phyloP scores from a whole-genome alignment of 2,113 vertebrate genomes.

The Saccopteryx bilineata region DNA sequence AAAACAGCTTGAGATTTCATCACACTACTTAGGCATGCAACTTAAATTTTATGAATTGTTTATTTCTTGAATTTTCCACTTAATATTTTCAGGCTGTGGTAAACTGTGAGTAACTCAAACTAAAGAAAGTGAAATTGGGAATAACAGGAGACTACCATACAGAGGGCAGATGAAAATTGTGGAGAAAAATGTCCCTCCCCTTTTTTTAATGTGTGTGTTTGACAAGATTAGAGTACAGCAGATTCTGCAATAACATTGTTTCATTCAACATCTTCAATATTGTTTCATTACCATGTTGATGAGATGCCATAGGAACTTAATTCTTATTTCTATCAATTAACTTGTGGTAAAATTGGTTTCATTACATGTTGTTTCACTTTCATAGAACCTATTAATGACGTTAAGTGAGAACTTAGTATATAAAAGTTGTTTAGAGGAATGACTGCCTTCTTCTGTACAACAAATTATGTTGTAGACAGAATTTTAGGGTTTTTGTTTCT shows the following conservation, averaged over 20 bases:
- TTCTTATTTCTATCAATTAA: neutral
- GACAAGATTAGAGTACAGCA: neutral
- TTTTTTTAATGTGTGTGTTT: neutral
- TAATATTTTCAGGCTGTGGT: neutral
- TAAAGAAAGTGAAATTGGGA: neutral
- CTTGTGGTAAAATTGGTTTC: neutral
- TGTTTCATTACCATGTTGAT: neutral
- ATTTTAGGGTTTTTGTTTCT: neutral
- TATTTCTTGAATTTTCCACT: neutral
- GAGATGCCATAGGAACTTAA: neutral
- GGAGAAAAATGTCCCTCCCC: neutral
- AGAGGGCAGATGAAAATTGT: neutral
- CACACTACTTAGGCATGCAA: neutral
- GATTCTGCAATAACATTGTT: neutral
- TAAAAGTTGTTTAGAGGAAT: slow-evolving; percentile 45
- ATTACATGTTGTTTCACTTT: neutral
- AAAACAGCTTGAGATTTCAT: neutral
- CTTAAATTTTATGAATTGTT: neutral
- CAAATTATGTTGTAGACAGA: neutral
- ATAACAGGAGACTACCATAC: neutral
- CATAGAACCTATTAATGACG: neutral
- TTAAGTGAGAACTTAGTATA: neutral
- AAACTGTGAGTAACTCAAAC: neutral
- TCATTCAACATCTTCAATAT: neutral
- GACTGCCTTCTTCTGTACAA: neutral